phyloP scores from a whole-genome alignment of 2,113 vertebrate genomes.

The Ciconia stormi region DNA sequence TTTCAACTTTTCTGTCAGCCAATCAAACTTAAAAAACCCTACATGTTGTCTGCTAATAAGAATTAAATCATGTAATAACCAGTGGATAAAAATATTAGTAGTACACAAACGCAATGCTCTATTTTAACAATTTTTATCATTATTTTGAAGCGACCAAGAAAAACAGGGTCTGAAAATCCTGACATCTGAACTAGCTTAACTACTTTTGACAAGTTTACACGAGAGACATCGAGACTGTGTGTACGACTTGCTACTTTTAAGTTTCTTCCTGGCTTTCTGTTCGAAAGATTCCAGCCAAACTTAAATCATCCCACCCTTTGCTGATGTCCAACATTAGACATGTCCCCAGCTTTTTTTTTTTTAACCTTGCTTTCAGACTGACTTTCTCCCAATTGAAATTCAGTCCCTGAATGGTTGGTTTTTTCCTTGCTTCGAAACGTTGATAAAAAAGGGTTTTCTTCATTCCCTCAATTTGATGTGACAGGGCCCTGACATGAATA shows the following conservation, averaged over 20 bases:
- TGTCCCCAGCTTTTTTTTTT: constrained; percentile 75
- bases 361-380: constrained; percentile 90
- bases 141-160: constrained; percentile 41
- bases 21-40: not conserved
- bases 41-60: not conserved
- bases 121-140: not conserved
- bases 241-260: constrained; percentile 64
- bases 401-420: constrained; percentile 91
- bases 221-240: constrained; percentile 64
- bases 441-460: constrained; percentile 96
- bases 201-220: constrained; percentile 75
- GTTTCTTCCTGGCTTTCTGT: constrained; percentile 70
- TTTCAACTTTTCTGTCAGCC: not conserved
- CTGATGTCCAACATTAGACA: constrained; percentile 88
- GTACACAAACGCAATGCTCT: not conserved
- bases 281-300: constrained; percentile 78
- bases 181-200: constrained; percentile 75
- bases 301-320: constrained; percentile 84
- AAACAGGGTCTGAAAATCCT: constrained; percentile 41
- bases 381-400: constrained; percentile 96
- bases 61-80: not conserved
- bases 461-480: constrained; percentile 98
- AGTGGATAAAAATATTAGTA: not conserved
- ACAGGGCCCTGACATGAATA: constrained; percentile 99
- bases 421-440: constrained; percentile 92